These are phyloP conservation scores for Pollenia labialis DNA, from an alignment of 2,888 invertebrate species.

Conservation along the genomic window DNA sequence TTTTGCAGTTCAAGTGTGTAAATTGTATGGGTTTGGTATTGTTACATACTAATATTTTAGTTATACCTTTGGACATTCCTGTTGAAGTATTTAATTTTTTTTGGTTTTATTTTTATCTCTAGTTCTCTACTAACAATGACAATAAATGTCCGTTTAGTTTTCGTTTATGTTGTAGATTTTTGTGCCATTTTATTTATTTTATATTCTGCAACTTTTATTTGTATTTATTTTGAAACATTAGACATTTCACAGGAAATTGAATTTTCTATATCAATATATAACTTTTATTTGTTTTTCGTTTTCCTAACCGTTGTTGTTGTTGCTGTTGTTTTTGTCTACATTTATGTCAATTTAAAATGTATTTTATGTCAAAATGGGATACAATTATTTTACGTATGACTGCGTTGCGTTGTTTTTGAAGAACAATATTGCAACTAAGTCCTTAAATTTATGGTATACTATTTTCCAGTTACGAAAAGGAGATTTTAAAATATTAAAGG, in stretches of 20 bases:
- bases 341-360: slow-evolving; percentile 61
- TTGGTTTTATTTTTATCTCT: slow-evolving; percentile 19
- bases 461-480: background rate
- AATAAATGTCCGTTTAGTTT: slow-evolving; percentile 68
- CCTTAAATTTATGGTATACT: background rate
- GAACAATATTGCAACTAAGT: background rate
- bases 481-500: background rate
- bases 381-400: slow-evolving; percentile 24
- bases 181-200: slow-evolving; percentile 46
- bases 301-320: background rate
- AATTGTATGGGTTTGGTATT: too few relatives aligned
- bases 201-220: slow-evolving; percentile 34
- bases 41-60: background rate
- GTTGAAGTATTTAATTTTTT: background rate
- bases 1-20: background rate
- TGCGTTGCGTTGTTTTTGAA: background rate
- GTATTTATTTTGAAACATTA: slow-evolving; percentile 63
- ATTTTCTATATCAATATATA: slow-evolving; percentile 60
- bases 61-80: slow-evolving; percentile 4
- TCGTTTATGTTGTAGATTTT: slow-evolving; percentile 38
- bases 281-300: slow-evolving; percentile 7
- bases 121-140: slow-evolving; percentile 49
- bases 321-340: slow-evolving; percentile 17
- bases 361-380: slow-evolving; percentile 45
- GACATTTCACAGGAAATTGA: slow-evolving; percentile 73